Conservation (phyloP, 2,113 vertebrate genomes). For the Suncus etruscus region DNA sequence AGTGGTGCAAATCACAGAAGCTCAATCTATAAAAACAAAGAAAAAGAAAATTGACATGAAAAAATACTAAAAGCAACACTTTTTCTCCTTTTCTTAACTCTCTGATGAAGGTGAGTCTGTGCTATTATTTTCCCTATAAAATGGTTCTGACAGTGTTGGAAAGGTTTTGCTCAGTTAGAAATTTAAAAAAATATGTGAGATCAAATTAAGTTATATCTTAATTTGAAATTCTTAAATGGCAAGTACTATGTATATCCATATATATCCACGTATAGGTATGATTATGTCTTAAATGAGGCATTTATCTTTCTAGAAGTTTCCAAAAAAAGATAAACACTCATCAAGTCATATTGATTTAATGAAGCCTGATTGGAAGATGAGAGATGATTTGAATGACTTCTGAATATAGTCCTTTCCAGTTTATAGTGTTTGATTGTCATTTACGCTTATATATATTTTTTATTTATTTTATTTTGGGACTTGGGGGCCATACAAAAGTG, state of each 20-base stretch:
- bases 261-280: not conserved
- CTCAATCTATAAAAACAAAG: too few species aligned
- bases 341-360: conserved; percentile 72
- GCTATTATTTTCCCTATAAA: conserved; percentile 26
- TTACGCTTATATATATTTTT: not conserved
- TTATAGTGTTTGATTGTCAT: conserved; percentile 12
- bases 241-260: not conserved
- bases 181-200: conserved; percentile 24
- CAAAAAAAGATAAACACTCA: conserved; percentile 71
- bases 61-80: not conserved
- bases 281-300: conserved; percentile 56
- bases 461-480: too few species aligned
- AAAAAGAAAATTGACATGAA: not conserved
- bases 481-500: too few species aligned
- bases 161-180: not conserved
- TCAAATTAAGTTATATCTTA: conserved; percentile 57
- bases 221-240: conserved; percentile 61
- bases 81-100: not conserved
- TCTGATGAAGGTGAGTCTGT: not conserved
- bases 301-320: conserved; percentile 58
- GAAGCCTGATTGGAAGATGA: conserved; percentile 64
- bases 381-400: conserved; percentile 51
- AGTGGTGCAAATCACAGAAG: too few species aligned
- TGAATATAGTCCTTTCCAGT: conserved; percentile 1
- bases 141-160: not conserved